Percentiles rank a stretch among this genome's conserved stretches.
Conservation (phyloP, 2,797 vertebrate genomes). For the Syncerus caffer region DNA sequence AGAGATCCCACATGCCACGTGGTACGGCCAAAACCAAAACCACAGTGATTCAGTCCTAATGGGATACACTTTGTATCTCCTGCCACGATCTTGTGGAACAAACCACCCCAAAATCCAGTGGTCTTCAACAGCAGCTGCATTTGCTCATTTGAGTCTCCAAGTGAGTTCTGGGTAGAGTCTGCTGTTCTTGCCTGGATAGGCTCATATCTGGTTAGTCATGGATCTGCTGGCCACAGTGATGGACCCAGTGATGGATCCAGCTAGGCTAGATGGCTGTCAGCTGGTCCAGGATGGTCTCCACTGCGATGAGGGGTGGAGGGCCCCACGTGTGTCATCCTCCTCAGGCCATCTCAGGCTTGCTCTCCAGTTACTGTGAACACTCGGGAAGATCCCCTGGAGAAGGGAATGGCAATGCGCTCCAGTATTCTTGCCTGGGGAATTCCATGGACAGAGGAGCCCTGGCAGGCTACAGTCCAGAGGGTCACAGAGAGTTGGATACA, state of each 20-base stretch:
- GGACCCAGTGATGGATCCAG: neutral
- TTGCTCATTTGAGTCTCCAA: neutral
- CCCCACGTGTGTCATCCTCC: neutral
- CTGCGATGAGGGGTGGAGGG: fast-evolving
- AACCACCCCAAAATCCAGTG: neutral
- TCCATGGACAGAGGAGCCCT: neutral
- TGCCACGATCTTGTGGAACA: neutral
- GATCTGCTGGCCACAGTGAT: neutral
- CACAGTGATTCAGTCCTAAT: neutral
- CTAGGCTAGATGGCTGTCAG: neutral
- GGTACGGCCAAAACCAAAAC: neutral
- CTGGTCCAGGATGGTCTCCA: neutral
- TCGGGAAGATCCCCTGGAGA: neutral
- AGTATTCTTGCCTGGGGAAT: neutral
- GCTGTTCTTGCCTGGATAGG: neutral
- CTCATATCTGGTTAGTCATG: neutral
- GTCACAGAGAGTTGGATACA: neutral
- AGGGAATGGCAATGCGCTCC: neutral
- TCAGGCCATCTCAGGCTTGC: neutral
- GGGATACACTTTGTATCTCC: neutral
- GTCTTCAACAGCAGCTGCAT: neutral
- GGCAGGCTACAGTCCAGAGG: neutral
- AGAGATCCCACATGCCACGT: neutral
- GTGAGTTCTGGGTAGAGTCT: neutral
- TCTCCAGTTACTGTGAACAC: neutral